Conservation (phyloP, 2,888 invertebrate species). For the Brachyopa scutellaris region DNA sequence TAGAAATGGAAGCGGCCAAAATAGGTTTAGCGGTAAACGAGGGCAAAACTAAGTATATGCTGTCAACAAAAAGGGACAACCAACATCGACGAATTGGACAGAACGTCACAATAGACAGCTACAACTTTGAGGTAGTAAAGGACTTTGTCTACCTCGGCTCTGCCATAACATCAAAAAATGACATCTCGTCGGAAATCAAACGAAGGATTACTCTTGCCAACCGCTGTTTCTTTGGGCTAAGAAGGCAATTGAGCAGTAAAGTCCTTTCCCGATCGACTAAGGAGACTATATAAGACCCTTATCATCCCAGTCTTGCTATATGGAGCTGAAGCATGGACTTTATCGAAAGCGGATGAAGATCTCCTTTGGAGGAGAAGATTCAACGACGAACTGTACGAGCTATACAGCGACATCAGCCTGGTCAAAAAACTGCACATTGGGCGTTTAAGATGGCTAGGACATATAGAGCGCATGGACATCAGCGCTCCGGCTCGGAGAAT, state of each 20-base stretch:
- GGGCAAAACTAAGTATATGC: background rate
- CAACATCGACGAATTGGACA: too few relatives aligned
- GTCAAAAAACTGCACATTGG: background rate
- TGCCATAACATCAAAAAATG: too few relatives aligned
- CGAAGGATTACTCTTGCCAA: too few relatives aligned
- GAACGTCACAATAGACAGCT: background rate
- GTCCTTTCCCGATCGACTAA: too few relatives aligned
- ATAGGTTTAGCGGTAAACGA: background rate
- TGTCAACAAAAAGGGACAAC: background rate
- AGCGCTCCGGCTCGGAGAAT: too few relatives aligned
- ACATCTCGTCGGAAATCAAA: too few relatives aligned
- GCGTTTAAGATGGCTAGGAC: too few relatives aligned
- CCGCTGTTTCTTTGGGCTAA: too few relatives aligned
- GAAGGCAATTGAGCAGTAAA: too few relatives aligned
- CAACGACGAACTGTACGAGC: background rate
- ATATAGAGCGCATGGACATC: too few relatives aligned
- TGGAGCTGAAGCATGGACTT: background rate
- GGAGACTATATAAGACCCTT: background rate
- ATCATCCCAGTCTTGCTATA: background rate
- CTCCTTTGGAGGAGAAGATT: background rate
- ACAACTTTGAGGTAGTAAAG: background rate
- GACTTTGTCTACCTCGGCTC: background rate
- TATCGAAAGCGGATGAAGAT: background rate
- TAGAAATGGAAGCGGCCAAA: background rate
- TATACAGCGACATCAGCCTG: background rate